A percentile compares a stretch with the other conserved stretches of the same genome.
These are phyloP conservation scores for Julus scandinavius DNA, from an alignment of 2,888 invertebrate species.

Conservation along the genomic window DNA sequence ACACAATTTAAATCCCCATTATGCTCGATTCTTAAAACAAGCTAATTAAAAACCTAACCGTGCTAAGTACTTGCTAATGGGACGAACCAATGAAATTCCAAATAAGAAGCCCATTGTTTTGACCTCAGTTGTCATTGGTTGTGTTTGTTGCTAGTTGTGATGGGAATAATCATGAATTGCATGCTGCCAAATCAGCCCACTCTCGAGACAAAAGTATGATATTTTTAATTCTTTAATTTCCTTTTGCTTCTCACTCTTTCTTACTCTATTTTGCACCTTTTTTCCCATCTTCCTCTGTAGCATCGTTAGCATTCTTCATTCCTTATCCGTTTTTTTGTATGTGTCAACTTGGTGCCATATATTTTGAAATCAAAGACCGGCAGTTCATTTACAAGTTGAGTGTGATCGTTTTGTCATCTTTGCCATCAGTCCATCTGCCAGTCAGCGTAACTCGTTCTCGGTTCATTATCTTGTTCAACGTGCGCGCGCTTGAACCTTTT, in stretches of 20 bases:
- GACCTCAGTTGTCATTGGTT: too few species aligned
- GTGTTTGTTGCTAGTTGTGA: neutral
- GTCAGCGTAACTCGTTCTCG: conserved; percentile 21
- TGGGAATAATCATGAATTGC: neutral
- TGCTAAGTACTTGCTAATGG: too few species aligned
- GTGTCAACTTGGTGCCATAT: conserved; percentile 33
- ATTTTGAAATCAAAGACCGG: conserved; percentile 33
- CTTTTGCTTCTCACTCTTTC: neutral
- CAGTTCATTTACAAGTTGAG: neutral
- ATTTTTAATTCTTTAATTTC: neutral
- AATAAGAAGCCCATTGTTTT: too few species aligned
- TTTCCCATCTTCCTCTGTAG: neutral
- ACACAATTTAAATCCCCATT: too few species aligned
- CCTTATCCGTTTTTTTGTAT: conserved; percentile 33
- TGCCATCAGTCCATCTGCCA: conserved; percentile 33
- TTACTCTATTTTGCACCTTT: neutral
- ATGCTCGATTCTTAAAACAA: too few species aligned
- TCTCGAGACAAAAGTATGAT: neutral
- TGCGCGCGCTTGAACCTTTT: conserved; percentile 4
- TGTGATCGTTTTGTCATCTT: conserved; percentile 24
- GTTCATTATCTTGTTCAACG: neutral
- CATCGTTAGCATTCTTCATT: conserved; percentile 27
- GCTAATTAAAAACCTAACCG: too few species aligned
- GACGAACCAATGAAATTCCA: too few species aligned
- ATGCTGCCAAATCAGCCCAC: neutral